Evolutionary conservation across 1,140 invertebrate genomes (phyloP).

Genomic region (Drosophila nasuta): DNA sequence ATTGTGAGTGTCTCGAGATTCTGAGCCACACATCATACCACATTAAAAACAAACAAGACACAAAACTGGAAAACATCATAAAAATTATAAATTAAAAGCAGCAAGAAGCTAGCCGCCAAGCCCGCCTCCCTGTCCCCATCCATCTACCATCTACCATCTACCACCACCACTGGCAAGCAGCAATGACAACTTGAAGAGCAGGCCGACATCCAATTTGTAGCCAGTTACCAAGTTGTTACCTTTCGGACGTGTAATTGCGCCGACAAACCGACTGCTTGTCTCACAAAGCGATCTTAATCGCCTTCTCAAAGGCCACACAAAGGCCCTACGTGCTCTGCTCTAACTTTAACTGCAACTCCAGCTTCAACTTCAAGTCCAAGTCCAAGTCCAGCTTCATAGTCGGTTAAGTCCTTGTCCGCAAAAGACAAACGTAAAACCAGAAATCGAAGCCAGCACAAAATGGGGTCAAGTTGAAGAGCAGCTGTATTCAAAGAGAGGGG

Average conservation of each 20-base stretch:
- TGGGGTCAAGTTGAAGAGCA: slow-evolving; percentile 74
- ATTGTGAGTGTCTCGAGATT: slow-evolving; percentile 30
- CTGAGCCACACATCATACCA: slow-evolving; percentile 11
- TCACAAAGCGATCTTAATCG: slow-evolving; percentile 42
- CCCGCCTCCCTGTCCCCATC: not conserved
- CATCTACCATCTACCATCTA: not conserved
- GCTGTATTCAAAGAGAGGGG: not conserved
- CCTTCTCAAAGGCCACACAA: slow-evolving; percentile 31
- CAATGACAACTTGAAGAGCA: slow-evolving; percentile 20
- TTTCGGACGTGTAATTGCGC: slow-evolving; percentile 44
- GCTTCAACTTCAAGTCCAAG: not conserved
- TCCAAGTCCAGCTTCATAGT: no score
- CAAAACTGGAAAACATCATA: slow-evolving; percentile 22
- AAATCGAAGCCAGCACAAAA: slow-evolving; percentile 20
- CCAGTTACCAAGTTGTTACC: slow-evolving; percentile 42
- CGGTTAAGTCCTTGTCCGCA: slow-evolving; percentile 16
- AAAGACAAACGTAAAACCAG: not conserved
- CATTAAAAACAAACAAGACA: slow-evolving; percentile 18
- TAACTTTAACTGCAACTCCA: not conserved
- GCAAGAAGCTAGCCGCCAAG: slow-evolving; percentile 2
- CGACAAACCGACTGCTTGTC: not conserved
- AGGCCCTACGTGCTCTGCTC: not conserved
- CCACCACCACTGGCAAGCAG: not conserved
- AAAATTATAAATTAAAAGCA: slow-evolving; percentile 8
- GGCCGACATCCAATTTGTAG: slow-evolving; percentile 33